A percentile compares a stretch with the other conserved stretches of the same genome.
These are phyloP conservation scores for Metellina segmentata DNA, from an alignment of 2,888 invertebrate species.

Conservation along the genomic window DNA sequence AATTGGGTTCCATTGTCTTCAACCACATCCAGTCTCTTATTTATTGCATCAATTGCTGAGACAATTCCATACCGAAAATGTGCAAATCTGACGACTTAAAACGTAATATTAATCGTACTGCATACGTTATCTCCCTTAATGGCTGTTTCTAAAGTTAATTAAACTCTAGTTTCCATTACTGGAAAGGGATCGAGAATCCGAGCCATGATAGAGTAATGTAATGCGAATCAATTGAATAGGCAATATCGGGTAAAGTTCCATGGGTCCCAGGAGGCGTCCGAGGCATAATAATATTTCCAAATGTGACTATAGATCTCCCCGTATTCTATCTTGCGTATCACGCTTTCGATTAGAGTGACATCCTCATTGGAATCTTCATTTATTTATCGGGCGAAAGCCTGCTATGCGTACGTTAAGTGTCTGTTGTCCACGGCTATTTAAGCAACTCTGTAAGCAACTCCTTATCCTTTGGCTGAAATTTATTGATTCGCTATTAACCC, in stretches of 20 bases:
- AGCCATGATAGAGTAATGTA: background rate
- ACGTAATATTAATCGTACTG: background rate
- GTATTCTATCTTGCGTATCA: background rate
- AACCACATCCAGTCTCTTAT: too few species aligned
- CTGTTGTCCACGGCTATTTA: background rate
- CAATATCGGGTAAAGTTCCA: slow-evolving; percentile 37
- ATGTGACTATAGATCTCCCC: background rate
- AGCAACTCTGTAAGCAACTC: too few species aligned
- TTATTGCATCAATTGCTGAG: too few species aligned
- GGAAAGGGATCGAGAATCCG: background rate
- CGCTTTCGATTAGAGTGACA: background rate
- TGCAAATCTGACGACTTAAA: slow-evolving; percentile 7
- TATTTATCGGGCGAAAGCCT: background rate
- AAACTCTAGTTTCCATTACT: slow-evolving; percentile 20
- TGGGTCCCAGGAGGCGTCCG: background rate
- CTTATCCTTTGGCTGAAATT: too few species aligned
- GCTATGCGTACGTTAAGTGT: background rate
- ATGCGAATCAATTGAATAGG: slow-evolving; percentile 25
- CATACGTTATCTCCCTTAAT: slow-evolving; percentile 1
- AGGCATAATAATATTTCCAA: slow-evolving; percentile 51
- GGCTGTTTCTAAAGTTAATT: slow-evolving; percentile 42
- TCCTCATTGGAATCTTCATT: background rate
- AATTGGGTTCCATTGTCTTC: too few species aligned
- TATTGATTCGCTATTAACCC: too few species aligned
- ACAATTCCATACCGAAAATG: background rate